Percentiles rank a stretch among this genome's conserved stretches.
phyloP scores from a whole-genome alignment of 2,888 invertebrate species.

The Branchipolynoe longqiensis region DNA sequence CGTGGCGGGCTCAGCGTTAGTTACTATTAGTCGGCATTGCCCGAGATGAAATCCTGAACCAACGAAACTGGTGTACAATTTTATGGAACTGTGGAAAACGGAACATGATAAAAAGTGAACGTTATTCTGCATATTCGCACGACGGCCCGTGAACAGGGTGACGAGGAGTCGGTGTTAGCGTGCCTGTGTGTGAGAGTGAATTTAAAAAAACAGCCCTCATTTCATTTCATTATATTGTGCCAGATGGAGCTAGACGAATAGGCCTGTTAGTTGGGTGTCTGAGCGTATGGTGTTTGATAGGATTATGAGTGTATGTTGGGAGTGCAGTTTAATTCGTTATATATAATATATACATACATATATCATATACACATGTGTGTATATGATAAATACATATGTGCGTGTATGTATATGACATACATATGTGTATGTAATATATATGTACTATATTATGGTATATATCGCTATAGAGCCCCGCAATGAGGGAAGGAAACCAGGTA shows the following conservation, averaged over 20 bases:
- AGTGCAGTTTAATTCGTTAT: not conserved
- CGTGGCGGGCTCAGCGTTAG: too few relatives aligned
- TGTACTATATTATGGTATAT: not conserved
- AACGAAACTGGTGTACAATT: too few relatives aligned
- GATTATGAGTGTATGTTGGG: not conserved
- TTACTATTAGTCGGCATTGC: too few relatives aligned
- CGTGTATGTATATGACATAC: too few relatives aligned
- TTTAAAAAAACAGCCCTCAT: not conserved
- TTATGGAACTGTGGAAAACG: too few relatives aligned
- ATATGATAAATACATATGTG: too few relatives aligned
- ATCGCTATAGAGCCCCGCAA: not conserved
- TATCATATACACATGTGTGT: too few relatives aligned
- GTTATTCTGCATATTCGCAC: not conserved
- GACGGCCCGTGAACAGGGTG: not conserved
- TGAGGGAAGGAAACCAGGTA: not conserved
- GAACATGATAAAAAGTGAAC: too few relatives aligned
- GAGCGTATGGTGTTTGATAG: not conserved
- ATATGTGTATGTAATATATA: not conserved
- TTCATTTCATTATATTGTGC: conserved; percentile 15
- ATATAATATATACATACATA: not conserved
- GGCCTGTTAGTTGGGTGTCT: too few relatives aligned
- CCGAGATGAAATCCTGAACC: too few relatives aligned
- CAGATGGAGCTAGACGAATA: too few relatives aligned
- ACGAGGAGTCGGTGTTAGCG: not conserved
- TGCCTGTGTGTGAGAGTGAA: not conserved